Evolutionary conservation across 2,797 vertebrate genomes (phyloP), one percentile per base, ranked within the genome.

Genomic region (Garrulus glandarius): DNA sequence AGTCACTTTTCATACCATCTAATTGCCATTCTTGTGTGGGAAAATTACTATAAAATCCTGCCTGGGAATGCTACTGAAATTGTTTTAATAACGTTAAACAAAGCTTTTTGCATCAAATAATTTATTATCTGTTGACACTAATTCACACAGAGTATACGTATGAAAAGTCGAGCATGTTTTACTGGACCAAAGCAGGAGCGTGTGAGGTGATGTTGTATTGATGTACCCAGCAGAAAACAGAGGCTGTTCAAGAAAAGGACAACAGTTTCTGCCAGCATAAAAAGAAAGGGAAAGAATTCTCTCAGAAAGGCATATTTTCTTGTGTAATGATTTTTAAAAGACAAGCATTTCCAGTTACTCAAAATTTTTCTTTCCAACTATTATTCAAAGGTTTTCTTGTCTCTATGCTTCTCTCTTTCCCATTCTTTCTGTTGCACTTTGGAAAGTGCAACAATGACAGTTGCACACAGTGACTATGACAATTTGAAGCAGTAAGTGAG

Each of bases 41-140:
- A 95, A 97, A 84, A 88, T 44, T 47, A 77, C 70, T 94, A 21
- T 77, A 87, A 89, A 85, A 15, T 83, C 41, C n/a, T 92, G 64
- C 78, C 81, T 95, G 75, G 53, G 87, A 95, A 92, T 87, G 72
- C 81, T 93, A 83, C 53, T 24, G n/a, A 9, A 11, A 23, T 81
- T 46, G 74, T 89, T 87, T 49, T 19, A 87, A 79, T 92, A 26
- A 79, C 13, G 24, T 57, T 84, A 74, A 84, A 68, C 39, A 86
- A 86, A 84, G 56, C 20, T 75, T 89, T 92, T 56, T 74, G 46
- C 81, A 68, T 93, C 78, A 84, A 87, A 64, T 88, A 55, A 44
- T 89, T 93, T 87, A 80, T 72, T 95, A 56, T 83, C 74, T 87
- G 34, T 83, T 83, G 64, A 43, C 49, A 29, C 64, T 44, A 63